Evolutionary conservation across 1,140 invertebrate species (phyloP), one percentile per base, ranked within the genome.

Genomic region (Tetramorium parvispinum): DNA sequence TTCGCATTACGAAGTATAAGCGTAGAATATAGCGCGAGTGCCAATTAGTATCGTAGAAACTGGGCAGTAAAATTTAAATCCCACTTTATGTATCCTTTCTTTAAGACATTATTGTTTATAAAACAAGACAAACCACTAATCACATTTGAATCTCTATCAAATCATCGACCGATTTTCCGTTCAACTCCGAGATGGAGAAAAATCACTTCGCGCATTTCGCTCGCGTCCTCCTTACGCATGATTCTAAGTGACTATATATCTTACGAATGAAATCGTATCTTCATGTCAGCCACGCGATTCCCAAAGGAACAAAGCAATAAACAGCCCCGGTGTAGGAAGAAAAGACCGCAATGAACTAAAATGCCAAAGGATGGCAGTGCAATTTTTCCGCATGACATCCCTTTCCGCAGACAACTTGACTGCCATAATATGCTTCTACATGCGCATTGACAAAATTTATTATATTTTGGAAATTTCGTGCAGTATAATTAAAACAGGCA

Each of bases 241-340:
- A 11, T 0, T 18, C 40, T 46, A 18, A 37, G 51, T 49, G 24
- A 83, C 40, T 57, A 46, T n/a, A 3, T 46, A 46, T 16, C 11
- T n/a, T 40, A 16, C 79, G 40, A 43, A 71, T 71, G 66, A 82
- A 73, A 82, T 43, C 3, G 5, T 51, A 59, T 4, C 13, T 7
- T 21, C 18, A 59, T 83, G 53, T 27, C 1, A 21, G 51, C 53
- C 68, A 73, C 53, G 79, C 40, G 70, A 46, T 32, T 83, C 68
- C 53, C 79, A 43, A 73, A 71, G 79, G 68, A 32, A 40, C 78
- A 27, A 57, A 73, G 68, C 40, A 71, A 46, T 73, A 83, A 83
- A 59, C 40, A 49, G 13, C 13, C 5, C 5, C 27, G 40, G 71
- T 71, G 66, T 57, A 71, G 37, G 21, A 59, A 21, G 13, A 53